Evolutionary conservation across 2,888 invertebrate species (phyloP).

Genomic region (Xylocampa areola): DNA sequence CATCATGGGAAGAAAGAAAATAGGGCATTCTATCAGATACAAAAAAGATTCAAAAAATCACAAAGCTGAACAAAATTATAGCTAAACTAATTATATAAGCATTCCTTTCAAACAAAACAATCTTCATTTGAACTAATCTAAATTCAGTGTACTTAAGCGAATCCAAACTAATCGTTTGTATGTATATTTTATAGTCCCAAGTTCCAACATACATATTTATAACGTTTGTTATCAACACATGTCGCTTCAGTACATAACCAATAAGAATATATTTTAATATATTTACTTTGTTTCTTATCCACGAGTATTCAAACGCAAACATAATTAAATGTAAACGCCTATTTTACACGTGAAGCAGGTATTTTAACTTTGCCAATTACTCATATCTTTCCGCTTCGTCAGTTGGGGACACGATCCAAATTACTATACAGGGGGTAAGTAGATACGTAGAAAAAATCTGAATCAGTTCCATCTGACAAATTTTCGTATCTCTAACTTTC

Average conservation of each 20-base stretch:
- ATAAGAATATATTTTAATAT: background rate
- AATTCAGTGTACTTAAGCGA: background rate
- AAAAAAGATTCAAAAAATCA: too few relatives aligned
- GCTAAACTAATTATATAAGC: background rate
- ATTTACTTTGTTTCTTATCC: slow-evolving; percentile 9
- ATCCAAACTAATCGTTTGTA: background rate
- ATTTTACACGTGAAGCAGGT: background rate
- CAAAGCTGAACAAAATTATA: background rate
- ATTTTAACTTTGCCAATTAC: background rate
- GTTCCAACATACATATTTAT: background rate
- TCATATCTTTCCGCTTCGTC: background rate
- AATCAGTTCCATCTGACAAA: too few relatives aligned
- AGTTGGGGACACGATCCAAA: background rate
- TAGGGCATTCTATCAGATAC: too few relatives aligned
- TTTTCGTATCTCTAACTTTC: too few relatives aligned
- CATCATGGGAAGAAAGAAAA: too few relatives aligned
- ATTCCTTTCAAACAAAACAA: background rate
- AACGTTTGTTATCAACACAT: slow-evolving; percentile 5
- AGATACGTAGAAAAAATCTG: too few relatives aligned
- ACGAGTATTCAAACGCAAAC: background rate
- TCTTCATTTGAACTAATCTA: background rate
- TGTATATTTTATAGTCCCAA: too few relatives aligned
- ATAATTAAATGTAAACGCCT: background rate
- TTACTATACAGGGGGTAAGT: too few relatives aligned
- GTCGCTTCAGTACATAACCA: slow-evolving; percentile 1